These are phyloP conservation scores for Halichoeres trimaculatus DNA, from an alignment of 2,113 vertebrate genomes.

Conservation along the genomic window DNA sequence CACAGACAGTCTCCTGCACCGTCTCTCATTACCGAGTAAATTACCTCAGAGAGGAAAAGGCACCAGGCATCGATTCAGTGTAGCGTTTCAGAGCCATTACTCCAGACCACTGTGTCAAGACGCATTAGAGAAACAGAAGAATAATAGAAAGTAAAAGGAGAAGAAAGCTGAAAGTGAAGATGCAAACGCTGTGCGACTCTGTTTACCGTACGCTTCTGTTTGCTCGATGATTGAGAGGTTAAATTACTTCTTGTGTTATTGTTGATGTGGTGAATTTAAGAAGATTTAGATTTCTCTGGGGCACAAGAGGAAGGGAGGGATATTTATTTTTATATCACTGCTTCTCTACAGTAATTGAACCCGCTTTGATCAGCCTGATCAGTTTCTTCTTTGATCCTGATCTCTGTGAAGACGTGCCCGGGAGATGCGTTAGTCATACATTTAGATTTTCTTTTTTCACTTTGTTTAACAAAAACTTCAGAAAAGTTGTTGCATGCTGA, in stretches of 20 bases:
- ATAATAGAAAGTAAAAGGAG: conserved; percentile 58
- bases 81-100: conserved; percentile 76
- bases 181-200: conserved; percentile 30
- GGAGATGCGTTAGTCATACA: background rate
- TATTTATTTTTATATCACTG: background rate
- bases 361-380: background rate
- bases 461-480: background rate
- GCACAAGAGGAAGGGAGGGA: background rate
- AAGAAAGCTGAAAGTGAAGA: conserved; percentile 31
- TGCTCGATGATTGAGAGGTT: background rate
- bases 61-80: conserved; percentile 77
- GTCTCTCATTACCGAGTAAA: conserved; percentile 80
- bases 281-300: too few species aligned
- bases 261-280: too few species aligned
- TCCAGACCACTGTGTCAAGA: conserved; percentile 72
- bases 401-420: background rate
- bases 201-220: background rate
- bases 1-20: conserved; percentile 62
- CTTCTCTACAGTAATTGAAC: background rate
- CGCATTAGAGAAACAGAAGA: conserved; percentile 61
- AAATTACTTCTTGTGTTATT: background rate
- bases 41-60: conserved; percentile 76
- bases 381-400: background rate
- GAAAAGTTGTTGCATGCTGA: background rate
- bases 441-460: background rate